Conservation (phyloP, 2,113 vertebrate species). For the Vulpes ferrilata region DNA sequence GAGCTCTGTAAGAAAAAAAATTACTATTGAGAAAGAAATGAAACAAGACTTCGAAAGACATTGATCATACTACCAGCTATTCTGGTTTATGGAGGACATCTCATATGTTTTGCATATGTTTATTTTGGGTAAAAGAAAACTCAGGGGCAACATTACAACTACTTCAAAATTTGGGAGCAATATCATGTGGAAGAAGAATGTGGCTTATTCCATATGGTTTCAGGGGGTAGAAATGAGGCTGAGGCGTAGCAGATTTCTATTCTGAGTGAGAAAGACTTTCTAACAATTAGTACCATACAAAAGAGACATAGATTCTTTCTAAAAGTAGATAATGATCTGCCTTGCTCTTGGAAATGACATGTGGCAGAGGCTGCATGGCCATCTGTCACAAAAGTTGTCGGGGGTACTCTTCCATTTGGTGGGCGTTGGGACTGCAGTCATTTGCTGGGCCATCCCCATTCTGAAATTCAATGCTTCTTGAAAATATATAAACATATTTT, state of each 20-base stretch:
- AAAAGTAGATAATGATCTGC: conserved; percentile 73
- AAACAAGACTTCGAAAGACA: conserved; percentile 26
- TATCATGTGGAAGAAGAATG: conserved; percentile 45
- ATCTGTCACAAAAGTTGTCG: conserved; percentile 57
- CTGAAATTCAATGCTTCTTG: not conserved
- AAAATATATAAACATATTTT: not conserved
- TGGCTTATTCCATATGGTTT: conserved; percentile 68
- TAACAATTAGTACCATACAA: conserved; percentile 70
- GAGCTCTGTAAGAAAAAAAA: not conserved
- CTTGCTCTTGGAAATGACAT: conserved; percentile 70
- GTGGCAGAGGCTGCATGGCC: conserved; percentile 62
- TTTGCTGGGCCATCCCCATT: not conserved
- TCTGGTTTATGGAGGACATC: not conserved
- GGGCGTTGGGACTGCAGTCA: not conserved
- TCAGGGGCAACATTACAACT: conserved; percentile 5
- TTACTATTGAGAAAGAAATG: not conserved
- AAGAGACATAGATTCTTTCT: conserved; percentile 64
- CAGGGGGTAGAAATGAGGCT: conserved; percentile 48
- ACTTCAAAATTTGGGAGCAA: conserved; percentile 31
- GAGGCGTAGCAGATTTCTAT: conserved; percentile 66
- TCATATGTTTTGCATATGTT: conserved; percentile 55
- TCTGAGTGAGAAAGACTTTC: conserved; percentile 71
- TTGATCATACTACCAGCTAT: not conserved
- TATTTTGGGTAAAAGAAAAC: conserved; percentile 27
- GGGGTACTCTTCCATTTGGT: conserved; percentile 30